Conservation (phyloP, 2,797 vertebrate species). For the Nannoperca obscura region DNA sequence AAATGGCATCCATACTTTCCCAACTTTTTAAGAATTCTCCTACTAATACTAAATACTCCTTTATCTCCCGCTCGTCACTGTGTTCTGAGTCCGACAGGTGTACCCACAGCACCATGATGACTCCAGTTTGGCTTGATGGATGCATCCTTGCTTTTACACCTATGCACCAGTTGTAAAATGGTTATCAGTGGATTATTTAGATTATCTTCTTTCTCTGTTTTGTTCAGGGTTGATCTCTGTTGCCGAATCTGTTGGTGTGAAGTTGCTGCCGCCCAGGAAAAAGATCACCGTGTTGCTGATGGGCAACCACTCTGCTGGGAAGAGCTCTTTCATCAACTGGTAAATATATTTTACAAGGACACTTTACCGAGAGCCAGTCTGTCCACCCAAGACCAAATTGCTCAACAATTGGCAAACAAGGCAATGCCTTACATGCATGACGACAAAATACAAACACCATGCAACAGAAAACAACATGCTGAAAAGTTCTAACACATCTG, state of each 20-base stretch:
- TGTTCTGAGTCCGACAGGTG: background rate
- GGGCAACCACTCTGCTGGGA: conserved; percentile 92
- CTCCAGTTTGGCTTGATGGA: background rate
- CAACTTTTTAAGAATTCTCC: background rate
- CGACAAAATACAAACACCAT: background rate
- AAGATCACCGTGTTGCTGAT: conserved; percentile 91
- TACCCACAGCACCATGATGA: background rate
- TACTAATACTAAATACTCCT: too few species aligned
- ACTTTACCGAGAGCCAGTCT: background rate
- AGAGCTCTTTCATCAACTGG: conserved; percentile 93
- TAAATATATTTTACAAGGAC: conserved; percentile 47
- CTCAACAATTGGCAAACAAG: background rate
- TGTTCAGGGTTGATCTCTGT: conserved; percentile 84
- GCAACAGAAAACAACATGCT: background rate
- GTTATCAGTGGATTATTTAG: background rate
- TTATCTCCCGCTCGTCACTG: background rate
- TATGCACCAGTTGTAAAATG: too few species aligned
- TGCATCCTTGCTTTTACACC: background rate
- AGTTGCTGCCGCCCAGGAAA: conserved; percentile 86
- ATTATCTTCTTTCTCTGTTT: background rate
- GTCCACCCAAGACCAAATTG: background rate
- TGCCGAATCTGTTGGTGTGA: conserved; percentile 85
- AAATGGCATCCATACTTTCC: background rate
- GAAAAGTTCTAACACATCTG: background rate
- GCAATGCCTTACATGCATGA: background rate